Percentiles rank a stretch among this genome's conserved stretches.
phyloP scores from a whole-genome alignment of 2,113 vertebrate species.

The Phyllostomus discolor region DNA sequence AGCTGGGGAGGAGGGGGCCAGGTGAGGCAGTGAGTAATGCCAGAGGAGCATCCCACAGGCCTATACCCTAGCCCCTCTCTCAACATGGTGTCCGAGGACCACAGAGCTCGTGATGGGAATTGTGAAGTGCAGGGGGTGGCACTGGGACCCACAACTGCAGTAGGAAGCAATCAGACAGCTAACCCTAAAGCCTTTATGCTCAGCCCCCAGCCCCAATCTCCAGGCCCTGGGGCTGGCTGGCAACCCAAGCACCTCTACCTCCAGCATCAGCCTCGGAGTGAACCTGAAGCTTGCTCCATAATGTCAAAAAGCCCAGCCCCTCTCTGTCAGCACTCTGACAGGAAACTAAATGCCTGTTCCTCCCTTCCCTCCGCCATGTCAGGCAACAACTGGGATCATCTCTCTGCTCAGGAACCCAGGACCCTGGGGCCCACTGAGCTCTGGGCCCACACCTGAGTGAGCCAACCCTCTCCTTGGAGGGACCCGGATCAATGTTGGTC shows the following conservation, averaged over 20 bases:
- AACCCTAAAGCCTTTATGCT: not conserved
- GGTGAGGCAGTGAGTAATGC: not conserved
- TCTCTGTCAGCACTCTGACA: fast-evolving
- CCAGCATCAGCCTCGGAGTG: no score
- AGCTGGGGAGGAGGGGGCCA: no score
- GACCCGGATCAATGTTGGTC: not conserved
- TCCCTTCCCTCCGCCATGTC: not conserved
- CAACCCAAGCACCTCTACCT: not conserved
- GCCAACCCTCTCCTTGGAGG: not conserved
- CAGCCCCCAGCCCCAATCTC: not conserved
- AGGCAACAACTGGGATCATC: not conserved
- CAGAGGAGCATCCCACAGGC: not conserved
- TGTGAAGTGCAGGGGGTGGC: not conserved
- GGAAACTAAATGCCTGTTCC: not conserved
- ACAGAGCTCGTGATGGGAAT: not conserved
- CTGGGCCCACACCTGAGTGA: not conserved
- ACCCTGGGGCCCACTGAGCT: not conserved
- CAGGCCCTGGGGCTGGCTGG: not conserved
- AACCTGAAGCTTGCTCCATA: fast-evolving
- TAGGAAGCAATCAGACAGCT: no score
- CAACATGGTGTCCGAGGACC: not conserved
- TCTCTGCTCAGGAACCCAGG: not conserved
- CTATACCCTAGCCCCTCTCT: not conserved
- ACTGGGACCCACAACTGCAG: not conserved
- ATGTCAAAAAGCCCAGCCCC: no score